Conservation (phyloP, 1,140 invertebrate species). For the Oncopodura yosiiana region DNA sequence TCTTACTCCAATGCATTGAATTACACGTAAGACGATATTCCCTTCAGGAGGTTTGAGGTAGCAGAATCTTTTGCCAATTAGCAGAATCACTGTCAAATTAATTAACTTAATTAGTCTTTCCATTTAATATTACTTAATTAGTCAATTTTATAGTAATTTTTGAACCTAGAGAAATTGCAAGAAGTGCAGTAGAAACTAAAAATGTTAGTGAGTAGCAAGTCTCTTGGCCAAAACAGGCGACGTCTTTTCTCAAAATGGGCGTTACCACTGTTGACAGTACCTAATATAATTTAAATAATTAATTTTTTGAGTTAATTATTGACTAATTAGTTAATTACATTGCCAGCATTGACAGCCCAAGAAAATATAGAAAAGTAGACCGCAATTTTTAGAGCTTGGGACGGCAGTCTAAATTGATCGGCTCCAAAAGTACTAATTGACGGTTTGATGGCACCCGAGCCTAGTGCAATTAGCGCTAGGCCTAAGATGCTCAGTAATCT, state of each 20-base stretch:
- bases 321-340: too few species aligned
- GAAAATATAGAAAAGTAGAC: conserved; percentile 91
- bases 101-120: neutral
- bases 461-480: conserved; percentile 69
- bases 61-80: conserved; percentile 64
- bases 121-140: neutral
- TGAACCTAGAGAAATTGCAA: conserved; percentile 67
- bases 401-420: conserved; percentile 80
- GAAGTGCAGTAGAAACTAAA: conserved; percentile 75
- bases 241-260: conserved; percentile 69
- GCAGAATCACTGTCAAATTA: conserved; percentile 58
- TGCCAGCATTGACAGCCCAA: conserved; percentile 86
- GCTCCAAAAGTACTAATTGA: conserved; percentile 95
- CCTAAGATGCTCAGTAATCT: conserved; percentile 65
- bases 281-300: too few species aligned
- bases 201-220: conserved; percentile 86
- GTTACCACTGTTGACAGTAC: conserved; percentile 83
- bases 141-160: neutral
- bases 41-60: conserved; percentile 64
- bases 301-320: too few species aligned
- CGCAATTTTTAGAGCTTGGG: conserved; percentile 61
- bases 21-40: conserved; percentile 67
- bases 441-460: conserved; percentile 94
- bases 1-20: conserved; percentile 68
- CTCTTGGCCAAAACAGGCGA: conserved; percentile 67